Evolutionary conservation across 2,113 vertebrate genomes (phyloP).

Genomic region (Raja brachyura): DNA sequence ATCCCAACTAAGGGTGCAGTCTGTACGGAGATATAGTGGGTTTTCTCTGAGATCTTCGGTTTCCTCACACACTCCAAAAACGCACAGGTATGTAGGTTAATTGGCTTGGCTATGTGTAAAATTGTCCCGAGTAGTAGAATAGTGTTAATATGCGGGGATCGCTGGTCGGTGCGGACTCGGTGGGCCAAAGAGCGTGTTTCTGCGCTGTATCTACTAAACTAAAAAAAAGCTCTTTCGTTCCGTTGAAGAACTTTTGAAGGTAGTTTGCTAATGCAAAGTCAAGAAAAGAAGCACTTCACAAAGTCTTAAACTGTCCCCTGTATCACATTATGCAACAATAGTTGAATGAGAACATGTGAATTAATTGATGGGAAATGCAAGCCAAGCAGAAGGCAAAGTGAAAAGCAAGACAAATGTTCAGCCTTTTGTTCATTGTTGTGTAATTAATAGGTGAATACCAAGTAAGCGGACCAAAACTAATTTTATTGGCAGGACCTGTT

Average conservation of each 20-base stretch:
- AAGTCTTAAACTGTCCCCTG: neutral
- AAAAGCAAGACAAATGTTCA: slow-evolving; percentile 21
- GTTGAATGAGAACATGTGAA: slow-evolving; percentile 10
- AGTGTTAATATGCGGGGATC: no score
- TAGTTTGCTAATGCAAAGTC: neutral
- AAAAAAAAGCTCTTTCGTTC: neutral
- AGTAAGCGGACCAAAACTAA: slow-evolving; percentile 7
- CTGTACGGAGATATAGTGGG: no score
- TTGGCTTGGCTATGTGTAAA: no score
- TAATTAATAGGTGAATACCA: slow-evolving; percentile 27
- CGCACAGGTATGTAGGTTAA: no score
- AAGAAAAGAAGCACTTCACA: neutral
- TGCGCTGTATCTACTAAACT: no score
- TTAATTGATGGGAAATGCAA: neutral
- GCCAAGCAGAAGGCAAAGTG: neutral
- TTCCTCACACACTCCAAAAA: no score
- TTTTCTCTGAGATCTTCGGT: no score
- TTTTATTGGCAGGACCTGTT: neutral
- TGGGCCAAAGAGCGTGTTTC: no score
- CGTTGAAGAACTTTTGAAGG: neutral
- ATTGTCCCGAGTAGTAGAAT: no score
- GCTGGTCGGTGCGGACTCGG: no score
- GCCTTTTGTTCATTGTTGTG: neutral
- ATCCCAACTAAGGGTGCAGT: no score
- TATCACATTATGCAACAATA: neutral